Percentiles rank a stretch among this genome's conserved stretches.
phyloP scores from a whole-genome alignment of 2,797 vertebrate species.

The Hafferia zeledoni region DNA sequence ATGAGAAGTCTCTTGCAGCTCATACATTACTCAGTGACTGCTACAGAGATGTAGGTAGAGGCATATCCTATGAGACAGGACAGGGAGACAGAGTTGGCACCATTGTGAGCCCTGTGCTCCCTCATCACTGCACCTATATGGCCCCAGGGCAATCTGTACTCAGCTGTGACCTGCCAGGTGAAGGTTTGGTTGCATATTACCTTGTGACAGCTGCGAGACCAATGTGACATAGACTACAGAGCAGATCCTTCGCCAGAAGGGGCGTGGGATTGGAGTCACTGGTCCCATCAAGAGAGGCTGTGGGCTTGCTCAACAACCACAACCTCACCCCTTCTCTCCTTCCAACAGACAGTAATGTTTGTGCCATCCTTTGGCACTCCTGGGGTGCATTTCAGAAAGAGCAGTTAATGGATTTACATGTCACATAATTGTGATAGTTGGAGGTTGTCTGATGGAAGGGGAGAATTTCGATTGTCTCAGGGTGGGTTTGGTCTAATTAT shows the following conservation, averaged over 20 bases:
- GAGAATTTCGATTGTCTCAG: conserved; percentile 35
- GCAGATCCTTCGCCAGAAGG: neutral
- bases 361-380: neutral
- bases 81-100: neutral
- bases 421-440: conserved; percentile 27
- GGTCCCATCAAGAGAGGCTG: neutral
- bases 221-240: neutral
- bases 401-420: neutral
- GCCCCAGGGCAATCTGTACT: neutral
- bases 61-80: neutral
- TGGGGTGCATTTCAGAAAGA: neutral
- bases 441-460: conserved; percentile 9
- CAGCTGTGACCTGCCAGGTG: neutral
- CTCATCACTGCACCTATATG: accelerated
- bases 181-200: neutral
- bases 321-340: neutral
- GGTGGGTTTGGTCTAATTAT: conserved; percentile 64
- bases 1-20: neutral
- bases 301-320: accelerated
- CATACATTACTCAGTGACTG: neutral
- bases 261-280: neutral
- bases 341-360: neutral
- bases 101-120: neutral
- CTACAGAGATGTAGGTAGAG: neutral
- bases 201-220: neutral